Base-by-base conservation (phyloP, 1,140 invertebrate species). In the Diorhabda elongata region DNA sequence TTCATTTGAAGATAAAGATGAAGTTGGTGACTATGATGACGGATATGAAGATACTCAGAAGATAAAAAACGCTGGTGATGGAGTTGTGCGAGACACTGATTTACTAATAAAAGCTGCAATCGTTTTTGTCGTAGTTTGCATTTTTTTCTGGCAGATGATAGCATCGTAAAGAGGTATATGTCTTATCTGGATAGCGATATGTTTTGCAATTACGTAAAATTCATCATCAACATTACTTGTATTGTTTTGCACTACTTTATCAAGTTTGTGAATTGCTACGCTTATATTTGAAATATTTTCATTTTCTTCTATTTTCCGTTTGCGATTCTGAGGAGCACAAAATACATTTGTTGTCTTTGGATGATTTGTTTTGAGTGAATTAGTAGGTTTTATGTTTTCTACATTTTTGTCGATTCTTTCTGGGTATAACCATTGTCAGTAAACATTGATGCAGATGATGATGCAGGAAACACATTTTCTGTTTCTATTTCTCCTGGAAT, bases 51-150 rank as follows among this genome's bases (percentile, higher is more conserved):
- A 56, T 66, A 67, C 58, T 67, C 58, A 70, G 64, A 66, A 47
- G 44, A 2, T 70, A 44, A 26, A n/a, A 68, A 43, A 61, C 59
- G 4, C 47, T 71, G 58, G 45, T 58, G 63, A 66, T 66, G 60
- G 58, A 61, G 41, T 69, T 67, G 59, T 66, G 42, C 57, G 64
- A 69, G 61, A 66, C 52, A 67, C 7, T 65, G 69, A 59, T 52
- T 63, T 59, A 42, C 52, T 59, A n/a, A 59, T 58, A 70, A 68
- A 43, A 67, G 68, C 43, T 73, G 44, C 64, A 69, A 64, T 69
- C 71, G 62, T 42, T 71, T 67, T 74, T 72, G 72, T 69, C 64
- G 66, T 64, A 72, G 7, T 70, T 67, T 72, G 65, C 60, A 72
- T 70, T 67, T 72, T 52, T 68, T 70, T 58, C 58, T 72, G 61